Evolutionary conservation across 2,888 invertebrate species (phyloP).

Genomic region (Zaprionus obscuricornis): DNA sequence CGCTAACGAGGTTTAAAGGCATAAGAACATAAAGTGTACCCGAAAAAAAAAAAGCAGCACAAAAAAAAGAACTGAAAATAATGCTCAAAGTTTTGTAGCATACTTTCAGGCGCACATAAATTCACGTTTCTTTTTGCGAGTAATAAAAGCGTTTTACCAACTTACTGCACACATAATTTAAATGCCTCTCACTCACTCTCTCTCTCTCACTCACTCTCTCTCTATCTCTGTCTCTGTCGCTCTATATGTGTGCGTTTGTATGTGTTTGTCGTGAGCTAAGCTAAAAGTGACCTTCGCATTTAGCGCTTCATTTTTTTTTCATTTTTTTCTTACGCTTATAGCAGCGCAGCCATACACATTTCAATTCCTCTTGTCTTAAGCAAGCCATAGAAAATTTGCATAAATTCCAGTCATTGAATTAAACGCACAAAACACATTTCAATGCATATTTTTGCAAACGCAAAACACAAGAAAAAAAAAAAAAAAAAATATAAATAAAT

Average conservation of each 20-base stretch:
- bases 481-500: too few species aligned
- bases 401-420: conserved; percentile 68
- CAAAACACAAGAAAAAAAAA: too few species aligned
- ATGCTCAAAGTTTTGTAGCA: conserved; percentile 35
- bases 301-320: conserved; percentile 4
- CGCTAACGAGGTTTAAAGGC: conserved; percentile 7
- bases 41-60: neutral
- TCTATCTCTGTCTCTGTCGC: conserved; percentile 8
- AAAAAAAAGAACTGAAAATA: too few species aligned
- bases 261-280: too few species aligned
- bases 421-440: conserved; percentile 66
- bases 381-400: conserved; percentile 51
- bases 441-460: conserved; percentile 51
- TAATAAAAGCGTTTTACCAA: conserved; percentile 29
- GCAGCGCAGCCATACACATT: too few species aligned
- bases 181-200: conserved; percentile 30
- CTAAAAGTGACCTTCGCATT: conserved; percentile 18
- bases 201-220: neutral
- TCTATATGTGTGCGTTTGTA: too few species aligned
- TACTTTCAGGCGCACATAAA: conserved; percentile 50
- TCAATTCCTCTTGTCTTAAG: conserved; percentile 11
- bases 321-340: too few species aligned
- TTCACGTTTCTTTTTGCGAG: too few species aligned
- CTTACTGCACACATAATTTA: conserved; percentile 43
- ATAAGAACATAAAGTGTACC: neutral